Percentiles rank a stretch among this genome's conserved stretches.
Conservation (phyloP, 2,113 vertebrate species). For the Heterotis niloticus region DNA sequence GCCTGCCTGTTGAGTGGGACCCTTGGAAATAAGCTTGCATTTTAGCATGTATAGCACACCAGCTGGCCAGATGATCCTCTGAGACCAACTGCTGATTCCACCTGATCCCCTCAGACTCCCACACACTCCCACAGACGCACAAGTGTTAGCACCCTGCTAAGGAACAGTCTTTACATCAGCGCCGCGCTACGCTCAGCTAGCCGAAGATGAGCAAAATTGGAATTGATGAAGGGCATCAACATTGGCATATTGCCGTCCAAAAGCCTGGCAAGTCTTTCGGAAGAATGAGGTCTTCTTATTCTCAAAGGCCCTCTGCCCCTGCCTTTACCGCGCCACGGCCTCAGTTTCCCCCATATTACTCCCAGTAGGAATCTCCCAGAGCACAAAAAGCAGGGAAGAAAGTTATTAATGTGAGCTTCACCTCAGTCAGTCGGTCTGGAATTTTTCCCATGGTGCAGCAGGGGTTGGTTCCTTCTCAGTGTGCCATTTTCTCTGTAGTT, state of each 20-base stretch:
- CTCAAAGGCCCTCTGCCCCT: constrained; percentile 49
- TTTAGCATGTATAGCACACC: background rate
- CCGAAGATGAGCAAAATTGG: background rate
- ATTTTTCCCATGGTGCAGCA: constrained; percentile 58
- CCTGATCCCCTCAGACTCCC: too few relatives aligned
- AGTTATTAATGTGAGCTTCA: constrained; percentile 56
- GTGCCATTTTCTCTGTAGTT: constrained; percentile 51
- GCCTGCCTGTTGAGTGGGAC: background rate
- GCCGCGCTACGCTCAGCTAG: background rate
- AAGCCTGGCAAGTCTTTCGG: background rate
- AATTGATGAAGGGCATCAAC: background rate
- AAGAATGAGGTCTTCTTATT: background rate
- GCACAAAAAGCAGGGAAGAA: constrained; percentile 44
- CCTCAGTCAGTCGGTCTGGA: constrained; percentile 50
- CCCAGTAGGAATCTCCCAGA: constrained; percentile 55
- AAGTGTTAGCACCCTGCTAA: background rate
- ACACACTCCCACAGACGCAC: background rate
- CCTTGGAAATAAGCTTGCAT: background rate
- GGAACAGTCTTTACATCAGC: background rate
- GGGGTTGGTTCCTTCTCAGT: constrained; percentile 57
- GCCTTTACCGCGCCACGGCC: constrained; percentile 45
- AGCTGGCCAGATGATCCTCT: constrained; percentile 6
- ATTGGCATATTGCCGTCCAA: background rate
- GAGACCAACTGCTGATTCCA: background rate
- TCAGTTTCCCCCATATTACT: constrained; percentile 63